phyloP scores from a whole-genome alignment of 2,113 vertebrate genomes.

The Lipophrys pholis region DNA sequence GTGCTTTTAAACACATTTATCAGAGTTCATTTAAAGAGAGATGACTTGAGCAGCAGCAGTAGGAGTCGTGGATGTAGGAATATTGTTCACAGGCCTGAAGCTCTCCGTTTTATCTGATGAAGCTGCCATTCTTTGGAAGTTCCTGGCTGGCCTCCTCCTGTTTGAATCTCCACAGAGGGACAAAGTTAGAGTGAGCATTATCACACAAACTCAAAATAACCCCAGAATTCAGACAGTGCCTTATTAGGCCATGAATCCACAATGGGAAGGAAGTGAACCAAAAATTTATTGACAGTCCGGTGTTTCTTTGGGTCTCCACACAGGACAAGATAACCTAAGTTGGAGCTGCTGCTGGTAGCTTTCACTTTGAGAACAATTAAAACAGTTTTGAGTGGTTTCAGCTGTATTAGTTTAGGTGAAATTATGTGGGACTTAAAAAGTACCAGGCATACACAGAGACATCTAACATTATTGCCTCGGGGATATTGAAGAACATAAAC shows the following conservation, averaged over 20 bases:
- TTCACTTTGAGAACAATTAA: slow-evolving; percentile 41
- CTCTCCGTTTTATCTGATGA: slow-evolving; percentile 66
- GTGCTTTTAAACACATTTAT: background rate
- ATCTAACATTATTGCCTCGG: slow-evolving; percentile 33
- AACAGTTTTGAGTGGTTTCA: slow-evolving; percentile 25
- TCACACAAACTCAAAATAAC: slow-evolving; percentile 97
- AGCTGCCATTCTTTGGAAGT: slow-evolving; percentile 54
- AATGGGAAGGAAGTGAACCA: slow-evolving; percentile 86
- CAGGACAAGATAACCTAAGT: slow-evolving; percentile 73
- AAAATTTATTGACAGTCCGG: slow-evolving; percentile 89
- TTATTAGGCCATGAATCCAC: slow-evolving; percentile 94
- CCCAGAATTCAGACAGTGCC: slow-evolving; percentile 91
- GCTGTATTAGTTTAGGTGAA: slow-evolving; percentile 35
- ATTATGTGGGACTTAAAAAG: slow-evolving; percentile 5
- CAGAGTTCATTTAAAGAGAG: background rate
- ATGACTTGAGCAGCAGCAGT: background rate
- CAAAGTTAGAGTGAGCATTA: slow-evolving; percentile 87
- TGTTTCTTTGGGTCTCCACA: slow-evolving; percentile 79
- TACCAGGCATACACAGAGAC: slow-evolving; percentile 8
- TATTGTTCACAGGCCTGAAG: slow-evolving; percentile 6
- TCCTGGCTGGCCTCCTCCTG: slow-evolving; percentile 56
- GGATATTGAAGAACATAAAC: slow-evolving; percentile 45
- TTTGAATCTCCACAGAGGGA: slow-evolving; percentile 69
- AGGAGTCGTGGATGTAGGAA: background rate
- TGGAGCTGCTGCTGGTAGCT: slow-evolving; percentile 20